Conservation (phyloP, 2,888 invertebrate species). For the Timema cristinae region DNA sequence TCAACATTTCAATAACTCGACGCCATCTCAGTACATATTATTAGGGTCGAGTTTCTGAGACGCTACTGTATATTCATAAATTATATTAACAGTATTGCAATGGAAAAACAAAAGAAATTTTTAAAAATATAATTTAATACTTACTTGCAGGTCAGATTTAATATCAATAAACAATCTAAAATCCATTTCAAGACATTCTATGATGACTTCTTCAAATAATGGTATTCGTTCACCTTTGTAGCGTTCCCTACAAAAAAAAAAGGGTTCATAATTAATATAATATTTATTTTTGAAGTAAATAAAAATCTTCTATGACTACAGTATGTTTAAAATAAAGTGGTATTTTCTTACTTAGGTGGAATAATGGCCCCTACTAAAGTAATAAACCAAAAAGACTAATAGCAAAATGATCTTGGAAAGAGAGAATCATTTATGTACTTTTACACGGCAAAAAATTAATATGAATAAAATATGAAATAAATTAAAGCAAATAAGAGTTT, state of each 20-base stretch:
- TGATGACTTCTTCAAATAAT: slow-evolving; percentile 64
- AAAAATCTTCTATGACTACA: no score
- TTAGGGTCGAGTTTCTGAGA: no score
- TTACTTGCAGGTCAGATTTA: slow-evolving; percentile 62
- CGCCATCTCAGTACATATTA: no score
- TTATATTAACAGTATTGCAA: slow-evolving; percentile 9
- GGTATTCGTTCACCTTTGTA: slow-evolving; percentile 60
- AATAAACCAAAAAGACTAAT: no score
- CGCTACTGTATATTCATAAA: slow-evolving; percentile 7
- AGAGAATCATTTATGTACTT: no score
- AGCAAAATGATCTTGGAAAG: no score
- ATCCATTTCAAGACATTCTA: slow-evolving; percentile 60
- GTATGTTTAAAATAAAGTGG: no score
- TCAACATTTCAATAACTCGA: no score
- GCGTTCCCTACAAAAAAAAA: slow-evolving; percentile 50
- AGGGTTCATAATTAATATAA: background rate
- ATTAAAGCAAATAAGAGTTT: slow-evolving; percentile 2
- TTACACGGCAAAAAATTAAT: no score
- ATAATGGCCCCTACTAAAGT: no score
- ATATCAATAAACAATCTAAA: slow-evolving; percentile 75
- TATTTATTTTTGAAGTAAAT: no score
- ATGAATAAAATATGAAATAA: background rate
- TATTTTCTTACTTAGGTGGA: no score
- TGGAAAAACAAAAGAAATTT: background rate
- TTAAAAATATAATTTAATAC: slow-evolving; percentile 13